Base-by-base conservation (phyloP, 2,797 vertebrate genomes). In the Semotilus atromaculatus region DNA sequence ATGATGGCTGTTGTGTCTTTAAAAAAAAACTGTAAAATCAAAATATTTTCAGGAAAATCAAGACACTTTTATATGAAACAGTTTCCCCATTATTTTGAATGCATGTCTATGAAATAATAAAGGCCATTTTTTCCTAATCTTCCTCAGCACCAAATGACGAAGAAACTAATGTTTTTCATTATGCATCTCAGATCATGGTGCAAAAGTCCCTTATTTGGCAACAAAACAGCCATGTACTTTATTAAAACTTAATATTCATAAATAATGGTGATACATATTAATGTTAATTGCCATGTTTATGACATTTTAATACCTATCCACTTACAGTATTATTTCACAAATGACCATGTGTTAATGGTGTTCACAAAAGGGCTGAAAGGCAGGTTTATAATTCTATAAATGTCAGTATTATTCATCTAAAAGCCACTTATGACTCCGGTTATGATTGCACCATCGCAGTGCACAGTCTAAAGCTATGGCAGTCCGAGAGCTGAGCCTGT, bases 401-500 rank as follows among this genome's bases (percentile, higher is more conserved):
- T 75, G 62, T 10, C 58, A 31, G 18, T 18, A 0, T 53, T 55
- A 2, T 76, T 77, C 13, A 40, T 72, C 31, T 70, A 71, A 76
- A 36, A 36, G 31, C 58, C 36, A 29, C 40, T 31, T 43, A 23
- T 64, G 73, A 29, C 74, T 23, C 18, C n/a, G n/a, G n/a, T n/a
- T n/a, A n/a, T n/a, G n/a, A 48, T 18, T 48, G 36, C 45, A 72
- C 4, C 77, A 51, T 14, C 34, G 31, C 43, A 16, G 9, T 21
- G 3, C 29, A 10, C 31, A 70, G 14, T 67, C 60, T 3, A 31
- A 31, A 31, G 31, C 31, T 31, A 9, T 26, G 11, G 34, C 62
- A 23, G 34, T 31, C 36, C 51, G 45, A 55, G 34, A 75, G 62
- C 73, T 55, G 64, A 78, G 62, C 31, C 31, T 62, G 74, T 80